These are phyloP conservation scores for Progne subis DNA, from an alignment of 2,113 vertebrate species.

Conservation along the genomic window DNA sequence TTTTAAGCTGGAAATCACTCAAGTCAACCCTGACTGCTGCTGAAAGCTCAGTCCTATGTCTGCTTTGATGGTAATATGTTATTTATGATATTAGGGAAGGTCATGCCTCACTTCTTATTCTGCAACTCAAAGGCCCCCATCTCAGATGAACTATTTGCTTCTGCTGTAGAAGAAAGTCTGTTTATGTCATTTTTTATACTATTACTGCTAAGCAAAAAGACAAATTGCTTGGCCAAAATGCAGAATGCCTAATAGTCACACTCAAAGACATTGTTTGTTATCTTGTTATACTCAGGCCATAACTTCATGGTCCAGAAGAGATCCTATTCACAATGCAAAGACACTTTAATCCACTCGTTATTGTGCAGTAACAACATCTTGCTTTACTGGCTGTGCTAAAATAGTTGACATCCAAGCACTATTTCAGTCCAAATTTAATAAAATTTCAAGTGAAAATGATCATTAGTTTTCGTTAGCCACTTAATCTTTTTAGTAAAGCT, in stretches of 20 bases:
- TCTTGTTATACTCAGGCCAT: not conserved
- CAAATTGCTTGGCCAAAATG: not conserved
- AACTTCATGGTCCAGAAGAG: conserved; percentile 36
- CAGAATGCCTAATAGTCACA: not conserved
- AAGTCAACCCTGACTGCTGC: not conserved
- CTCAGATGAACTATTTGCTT: not conserved
- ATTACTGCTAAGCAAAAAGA: not conserved
- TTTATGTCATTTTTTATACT: not conserved
- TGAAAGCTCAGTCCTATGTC: not conserved
- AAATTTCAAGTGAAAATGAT: not conserved
- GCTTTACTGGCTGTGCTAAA: not conserved
- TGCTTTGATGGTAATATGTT: not conserved
- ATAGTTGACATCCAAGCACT: not conserved
- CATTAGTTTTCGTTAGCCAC: not conserved
- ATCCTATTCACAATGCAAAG: conserved; percentile 10
- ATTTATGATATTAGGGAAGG: not conserved
- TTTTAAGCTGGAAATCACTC: not conserved
- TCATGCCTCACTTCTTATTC: not conserved
- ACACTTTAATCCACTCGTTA: conserved; percentile 29
- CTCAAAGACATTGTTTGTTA: not conserved
- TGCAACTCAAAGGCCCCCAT: not conserved
- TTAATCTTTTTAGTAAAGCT: not conserved
- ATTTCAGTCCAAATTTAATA: not conserved
- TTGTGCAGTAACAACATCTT: not conserved
- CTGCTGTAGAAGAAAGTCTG: not conserved